phyloP scores from a whole-genome alignment of 2,797 vertebrate species.

The Semaprochilodus insignis region DNA sequence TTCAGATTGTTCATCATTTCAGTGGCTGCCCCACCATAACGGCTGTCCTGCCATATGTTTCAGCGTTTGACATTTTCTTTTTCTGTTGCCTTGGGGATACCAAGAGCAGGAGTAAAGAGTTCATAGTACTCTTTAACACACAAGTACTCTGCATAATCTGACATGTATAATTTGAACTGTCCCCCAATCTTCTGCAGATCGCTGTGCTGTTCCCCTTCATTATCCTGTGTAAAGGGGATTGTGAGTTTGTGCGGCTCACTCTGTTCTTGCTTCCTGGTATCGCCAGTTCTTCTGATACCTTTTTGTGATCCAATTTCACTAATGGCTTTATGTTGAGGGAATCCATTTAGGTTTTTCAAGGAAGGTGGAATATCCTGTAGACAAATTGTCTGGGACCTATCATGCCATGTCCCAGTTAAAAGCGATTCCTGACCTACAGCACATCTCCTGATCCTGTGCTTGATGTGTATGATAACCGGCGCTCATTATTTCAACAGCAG shows the following conservation, averaged over 20 bases:
- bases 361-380: not conserved
- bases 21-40: slow-evolving; percentile 14
- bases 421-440: not conserved
- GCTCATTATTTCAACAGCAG: not conserved
- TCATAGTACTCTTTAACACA: not conserved
- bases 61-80: slow-evolving; percentile 34
- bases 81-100: slow-evolving; percentile 29
- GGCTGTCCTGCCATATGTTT: slow-evolving; percentile 1
- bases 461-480: not conserved
- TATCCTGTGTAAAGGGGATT: not conserved
- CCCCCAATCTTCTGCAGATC: not conserved
- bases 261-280: not conserved
- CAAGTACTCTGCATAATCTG: not conserved
- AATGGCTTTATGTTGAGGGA: slow-evolving; percentile 46
- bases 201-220: not conserved
- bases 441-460: not conserved
- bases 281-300: slow-evolving; percentile 16
- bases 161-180: slow-evolving; percentile 22
- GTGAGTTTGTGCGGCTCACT: not conserved
- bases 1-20: too few relatives aligned
- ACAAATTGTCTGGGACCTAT: not conserved
- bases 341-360: slow-evolving; percentile 21
- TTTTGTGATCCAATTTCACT: slow-evolving; percentile 42
- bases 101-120: not conserved
- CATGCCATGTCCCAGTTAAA: not conserved